These are phyloP conservation scores for Volucella inflata DNA, from an alignment of 2,888 invertebrate species.

Conservation along the genomic window DNA sequence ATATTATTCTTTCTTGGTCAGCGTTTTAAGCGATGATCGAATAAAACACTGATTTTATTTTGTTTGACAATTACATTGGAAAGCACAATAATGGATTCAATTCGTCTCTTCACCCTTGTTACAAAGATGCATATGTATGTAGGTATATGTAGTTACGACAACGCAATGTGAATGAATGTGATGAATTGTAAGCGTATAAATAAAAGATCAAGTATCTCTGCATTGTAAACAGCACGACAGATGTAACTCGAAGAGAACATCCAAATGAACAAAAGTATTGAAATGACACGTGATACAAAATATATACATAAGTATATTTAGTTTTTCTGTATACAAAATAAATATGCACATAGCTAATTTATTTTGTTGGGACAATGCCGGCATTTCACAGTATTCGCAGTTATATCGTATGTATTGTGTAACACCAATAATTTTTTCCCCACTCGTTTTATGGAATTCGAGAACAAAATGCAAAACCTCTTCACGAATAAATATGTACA, in stretches of 20 bases:
- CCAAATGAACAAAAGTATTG: constrained; percentile 29
- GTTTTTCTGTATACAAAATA: constrained; percentile 34
- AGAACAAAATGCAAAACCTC: constrained; percentile 2
- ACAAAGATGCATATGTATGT: not conserved
- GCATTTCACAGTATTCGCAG: constrained; percentile 39
- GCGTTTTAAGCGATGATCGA: constrained; percentile 17
- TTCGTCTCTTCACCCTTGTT: constrained; percentile 13
- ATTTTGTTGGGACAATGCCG: constrained; percentile 42
- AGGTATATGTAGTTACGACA: constrained; percentile 13
- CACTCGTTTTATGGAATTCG: constrained; percentile 39
- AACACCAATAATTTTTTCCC: constrained; percentile 43
- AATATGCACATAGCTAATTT: constrained; percentile 30
- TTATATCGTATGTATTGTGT: constrained; percentile 55
- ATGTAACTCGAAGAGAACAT: constrained; percentile 33
- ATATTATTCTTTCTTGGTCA: constrained; percentile 15
- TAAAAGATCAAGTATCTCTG: constrained; percentile 34
- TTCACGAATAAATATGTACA: not conserved
- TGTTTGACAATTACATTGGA: constrained; percentile 6
- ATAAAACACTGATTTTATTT: constrained; percentile 46
- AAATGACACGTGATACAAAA: constrained; percentile 58
- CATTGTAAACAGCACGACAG: constrained; percentile 37
- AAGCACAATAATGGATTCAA: constrained; percentile 34
- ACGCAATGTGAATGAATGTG: constrained; percentile 28
- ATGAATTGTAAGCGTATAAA: constrained; percentile 44
- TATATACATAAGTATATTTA: constrained; percentile 14